phyloP scores from a whole-genome alignment of 2,113 vertebrate genomes.

The Vulpes ferrilata region DNA sequence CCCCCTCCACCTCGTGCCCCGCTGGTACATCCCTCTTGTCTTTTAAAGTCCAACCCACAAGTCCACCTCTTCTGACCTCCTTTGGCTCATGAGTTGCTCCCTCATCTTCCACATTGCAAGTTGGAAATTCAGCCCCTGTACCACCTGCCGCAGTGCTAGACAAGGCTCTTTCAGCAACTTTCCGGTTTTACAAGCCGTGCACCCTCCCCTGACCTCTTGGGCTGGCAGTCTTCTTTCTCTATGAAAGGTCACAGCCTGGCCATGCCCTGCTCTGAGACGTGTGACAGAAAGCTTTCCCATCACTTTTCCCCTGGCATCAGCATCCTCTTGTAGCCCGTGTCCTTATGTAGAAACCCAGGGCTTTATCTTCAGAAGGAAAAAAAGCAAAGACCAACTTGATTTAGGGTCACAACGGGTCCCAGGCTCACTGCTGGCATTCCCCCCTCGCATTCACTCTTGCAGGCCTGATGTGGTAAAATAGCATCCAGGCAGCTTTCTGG shows the following conservation, averaged over 20 bases:
- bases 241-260: not conserved
- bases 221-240: not conserved
- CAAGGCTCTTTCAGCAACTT: not conserved
- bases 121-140: not conserved
- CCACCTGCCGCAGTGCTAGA: not conserved
- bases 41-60: not conserved
- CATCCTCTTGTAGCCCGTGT: not conserved
- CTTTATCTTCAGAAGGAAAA: constrained; percentile 41
- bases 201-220: not conserved
- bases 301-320: not conserved
- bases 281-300: not conserved
- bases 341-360: not conserved
- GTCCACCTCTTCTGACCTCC: not conserved
- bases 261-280: not conserved
- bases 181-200: not conserved
- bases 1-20: not conserved
- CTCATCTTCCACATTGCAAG: not conserved
- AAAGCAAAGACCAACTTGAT: not conserved
- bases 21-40: not conserved
- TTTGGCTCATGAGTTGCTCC: not conserved
- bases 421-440: not conserved
- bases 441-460: not conserved
- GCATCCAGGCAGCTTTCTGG: not conserved
- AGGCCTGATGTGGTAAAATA: not conserved
- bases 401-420: not conserved